phyloP scores from a whole-genome alignment of 2,113 vertebrate species.

The Bothrops jararaca region DNA sequence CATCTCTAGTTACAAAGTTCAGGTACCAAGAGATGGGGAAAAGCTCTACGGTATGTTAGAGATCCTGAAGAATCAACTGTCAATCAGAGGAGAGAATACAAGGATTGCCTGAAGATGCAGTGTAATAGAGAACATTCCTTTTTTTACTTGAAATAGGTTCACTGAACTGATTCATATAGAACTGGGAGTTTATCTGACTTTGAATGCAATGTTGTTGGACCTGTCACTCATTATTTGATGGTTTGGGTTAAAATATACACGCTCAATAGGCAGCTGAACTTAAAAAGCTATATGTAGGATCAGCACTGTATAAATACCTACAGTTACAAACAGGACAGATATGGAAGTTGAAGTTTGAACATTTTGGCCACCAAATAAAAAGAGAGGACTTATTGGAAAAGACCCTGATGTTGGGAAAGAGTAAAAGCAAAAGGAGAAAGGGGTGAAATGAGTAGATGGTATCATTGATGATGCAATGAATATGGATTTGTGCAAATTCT shows the following conservation, averaged over 20 bases:
- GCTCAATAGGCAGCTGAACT: background rate
- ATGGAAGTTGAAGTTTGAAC: no score
- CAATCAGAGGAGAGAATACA: background rate
- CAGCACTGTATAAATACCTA: background rate
- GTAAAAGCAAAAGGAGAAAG: no score
- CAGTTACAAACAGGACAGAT: no score
- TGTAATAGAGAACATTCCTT: background rate
- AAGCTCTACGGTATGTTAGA: background rate
- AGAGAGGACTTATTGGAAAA: no score
- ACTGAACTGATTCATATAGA: background rate
- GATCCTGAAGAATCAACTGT: background rate
- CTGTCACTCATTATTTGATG: background rate
- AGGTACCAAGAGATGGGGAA: background rate
- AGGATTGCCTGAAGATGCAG: background rate
- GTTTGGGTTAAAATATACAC: background rate
- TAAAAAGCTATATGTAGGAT: background rate
- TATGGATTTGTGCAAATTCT: no score
- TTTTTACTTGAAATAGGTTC: background rate
- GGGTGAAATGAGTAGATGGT: no score
- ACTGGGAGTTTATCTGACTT: background rate
- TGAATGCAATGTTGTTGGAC: background rate
- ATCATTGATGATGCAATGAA: no score
- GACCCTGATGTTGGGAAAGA: no score
- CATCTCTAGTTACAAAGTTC: background rate
- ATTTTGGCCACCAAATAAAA: no score